Conservation (phyloP, 2,888 invertebrate species). For the Meloe dianella region DNA sequence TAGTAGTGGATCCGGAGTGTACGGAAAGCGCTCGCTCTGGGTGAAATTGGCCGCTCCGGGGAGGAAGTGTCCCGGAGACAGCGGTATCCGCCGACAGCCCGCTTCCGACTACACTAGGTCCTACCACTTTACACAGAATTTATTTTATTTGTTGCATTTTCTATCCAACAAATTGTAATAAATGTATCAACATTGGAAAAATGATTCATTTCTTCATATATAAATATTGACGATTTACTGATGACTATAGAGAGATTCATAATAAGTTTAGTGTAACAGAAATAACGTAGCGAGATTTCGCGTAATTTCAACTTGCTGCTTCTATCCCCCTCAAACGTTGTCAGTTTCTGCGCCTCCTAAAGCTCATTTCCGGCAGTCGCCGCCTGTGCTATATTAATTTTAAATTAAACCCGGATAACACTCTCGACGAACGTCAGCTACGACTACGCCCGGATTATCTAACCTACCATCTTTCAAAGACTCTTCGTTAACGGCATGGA, state of each 20-base stretch:
- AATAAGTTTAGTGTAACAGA: not conserved
- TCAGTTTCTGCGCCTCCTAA: constrained; percentile 59
- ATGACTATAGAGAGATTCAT: not conserved
- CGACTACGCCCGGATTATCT: constrained; percentile 53
- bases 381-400: constrained; percentile 75
- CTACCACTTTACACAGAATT: constrained; percentile 54
- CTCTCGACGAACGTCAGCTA: constrained; percentile 50
- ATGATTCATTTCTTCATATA: not conserved
- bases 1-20: constrained; percentile 48
- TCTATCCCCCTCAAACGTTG: constrained; percentile 32
- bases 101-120: constrained; percentile 55
- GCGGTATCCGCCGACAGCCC: constrained; percentile 61
- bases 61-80: constrained; percentile 63
- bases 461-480: constrained; percentile 53
- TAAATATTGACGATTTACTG: not conserved
- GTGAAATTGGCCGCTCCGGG: constrained; percentile 61
- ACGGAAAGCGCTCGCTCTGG: constrained; percentile 60
- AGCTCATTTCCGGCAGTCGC: constrained; percentile 72
- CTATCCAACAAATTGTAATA: not conserved
- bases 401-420: constrained; percentile 71
- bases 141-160: constrained; percentile 48
- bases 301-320: constrained; percentile 29
- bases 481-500: constrained; percentile 42
- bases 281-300: not conserved
- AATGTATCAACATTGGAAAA: not conserved